Evolutionary conservation across 2,113 vertebrate genomes (phyloP).

Genomic region (Paracanthobrama guichenoti): DNA sequence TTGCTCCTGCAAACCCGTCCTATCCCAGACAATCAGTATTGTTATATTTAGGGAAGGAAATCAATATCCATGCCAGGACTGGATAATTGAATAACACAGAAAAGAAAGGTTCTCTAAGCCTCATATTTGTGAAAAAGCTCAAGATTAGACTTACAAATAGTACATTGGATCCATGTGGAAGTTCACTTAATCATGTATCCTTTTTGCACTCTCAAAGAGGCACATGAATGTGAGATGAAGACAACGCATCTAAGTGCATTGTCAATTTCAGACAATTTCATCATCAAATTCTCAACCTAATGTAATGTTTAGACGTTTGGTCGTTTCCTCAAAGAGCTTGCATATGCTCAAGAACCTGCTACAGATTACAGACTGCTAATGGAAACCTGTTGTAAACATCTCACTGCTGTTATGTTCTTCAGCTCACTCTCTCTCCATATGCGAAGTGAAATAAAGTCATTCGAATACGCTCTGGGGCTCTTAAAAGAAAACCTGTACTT

Average conservation of each 20-base stretch:
- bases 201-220: slow-evolving; percentile 36
- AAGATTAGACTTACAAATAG: slow-evolving; percentile 51
- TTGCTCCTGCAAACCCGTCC: background rate
- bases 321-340: slow-evolving; percentile 12
- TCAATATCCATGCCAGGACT: slow-evolving; percentile 41
- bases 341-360: slow-evolving; percentile 3
- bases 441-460: background rate
- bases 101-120: slow-evolving; percentile 26
- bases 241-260: background rate
- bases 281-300: slow-evolving; percentile 36
- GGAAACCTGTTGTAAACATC: background rate
- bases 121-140: slow-evolving; percentile 50
- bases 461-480: background rate
- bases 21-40: slow-evolving; percentile 32
- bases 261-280: slow-evolving; percentile 53
- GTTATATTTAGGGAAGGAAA: slow-evolving; percentile 52
- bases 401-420: background rate
- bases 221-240: background rate
- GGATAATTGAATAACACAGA: slow-evolving; percentile 54
- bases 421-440: background rate
- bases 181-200: slow-evolving; percentile 41
- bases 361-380: slow-evolving; percentile 16
- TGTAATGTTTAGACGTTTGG: slow-evolving; percentile 26
- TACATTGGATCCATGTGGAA: slow-evolving; percentile 34
- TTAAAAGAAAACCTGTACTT: background rate